Conservation (phyloP, 2,888 invertebrate species). For the Macrostomum cliftonense region DNA sequence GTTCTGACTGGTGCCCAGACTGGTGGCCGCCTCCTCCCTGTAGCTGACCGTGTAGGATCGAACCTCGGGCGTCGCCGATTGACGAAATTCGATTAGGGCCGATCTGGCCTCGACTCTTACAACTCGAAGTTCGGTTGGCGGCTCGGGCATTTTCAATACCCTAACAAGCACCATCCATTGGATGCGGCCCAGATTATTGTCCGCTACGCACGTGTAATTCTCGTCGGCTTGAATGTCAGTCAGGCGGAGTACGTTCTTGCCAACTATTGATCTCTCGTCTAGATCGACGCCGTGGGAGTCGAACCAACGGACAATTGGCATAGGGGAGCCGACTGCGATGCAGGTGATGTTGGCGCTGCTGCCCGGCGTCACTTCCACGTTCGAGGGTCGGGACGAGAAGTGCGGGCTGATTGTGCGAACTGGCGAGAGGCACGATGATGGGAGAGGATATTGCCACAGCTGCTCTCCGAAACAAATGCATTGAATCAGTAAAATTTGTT, state of each 20-base stretch:
- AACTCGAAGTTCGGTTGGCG: neutral
- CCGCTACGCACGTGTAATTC: slow-evolving; percentile 89
- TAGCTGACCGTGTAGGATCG: no score
- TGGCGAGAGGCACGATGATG: no score
- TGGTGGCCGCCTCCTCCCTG: no score
- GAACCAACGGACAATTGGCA: slow-evolving; percentile 70
- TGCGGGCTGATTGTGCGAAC: slow-evolving; percentile 45
- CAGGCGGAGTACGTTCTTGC: slow-evolving; percentile 63
- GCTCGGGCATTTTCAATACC: slow-evolving; percentile 63
- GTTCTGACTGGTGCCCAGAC: no score
- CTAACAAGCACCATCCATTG: slow-evolving; percentile 69
- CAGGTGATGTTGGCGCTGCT: slow-evolving; percentile 78
- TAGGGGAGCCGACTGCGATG: slow-evolving; percentile 87
- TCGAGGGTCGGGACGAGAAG: slow-evolving; percentile 71
- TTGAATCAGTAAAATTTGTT: no score
- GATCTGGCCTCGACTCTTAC: neutral
- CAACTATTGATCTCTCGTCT: slow-evolving; percentile 40
- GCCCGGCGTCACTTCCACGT: slow-evolving; percentile 74
- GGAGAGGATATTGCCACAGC: no score
- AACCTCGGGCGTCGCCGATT: no score
- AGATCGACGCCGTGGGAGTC: slow-evolving; percentile 44
- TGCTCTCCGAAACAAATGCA: no score
- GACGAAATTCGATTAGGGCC: no score
- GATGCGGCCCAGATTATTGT: slow-evolving; percentile 75
- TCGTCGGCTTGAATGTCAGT: slow-evolving; percentile 71